Base-by-base conservation (phyloP, 1,140 invertebrate species). In the Antheraea mylitta region DNA sequence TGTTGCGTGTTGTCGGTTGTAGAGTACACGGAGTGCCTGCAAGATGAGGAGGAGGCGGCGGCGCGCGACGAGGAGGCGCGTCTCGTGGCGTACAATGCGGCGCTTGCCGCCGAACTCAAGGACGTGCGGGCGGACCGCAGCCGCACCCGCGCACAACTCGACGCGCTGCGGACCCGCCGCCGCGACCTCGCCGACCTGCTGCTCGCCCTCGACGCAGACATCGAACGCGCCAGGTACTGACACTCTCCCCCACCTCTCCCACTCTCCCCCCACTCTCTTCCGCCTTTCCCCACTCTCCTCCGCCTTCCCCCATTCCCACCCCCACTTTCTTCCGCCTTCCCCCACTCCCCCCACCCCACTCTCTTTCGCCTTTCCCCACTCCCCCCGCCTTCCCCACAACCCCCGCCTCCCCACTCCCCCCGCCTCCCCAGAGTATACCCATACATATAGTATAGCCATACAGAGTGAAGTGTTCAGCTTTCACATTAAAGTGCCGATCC, bases 21-120 rank as follows among this genome's bases (percentile, higher is more conserved):
- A 87, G 85, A 84, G 19, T 79, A 78, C 60, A 69, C 79, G 30
- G n/a, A 58, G 18, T 68, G 69, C 2, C 73, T 87, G 0, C 74
- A 79, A 8, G 83, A 86, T 68, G 80, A 80, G 60, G 69, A 66
- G 60, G 85, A 85, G 61, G 19, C 38, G 8, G 79, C 78, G 42
- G 81, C 79, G 2, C 80, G 76, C 0, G 78, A 73, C 0, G 78
- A 74, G 18, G 84, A 81, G 76, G 77, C 73, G 7, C 71, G 77
- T 4, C 77, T 72, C 0, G 62, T 8, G 19, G 70, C 68, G 63
- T 69, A 80, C 0, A 68, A 80, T 1, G 78, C 75, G 30, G 73
- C 65, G 0, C 64, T 81, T 1, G 53, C 37, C 3, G 72, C 38
- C 2, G 74, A 65, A 4, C 58, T 80, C 64, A 71, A 77, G 0